phyloP scores from a whole-genome alignment of 2,113 vertebrate genomes.

The Eubucco bourcierii region DNA sequence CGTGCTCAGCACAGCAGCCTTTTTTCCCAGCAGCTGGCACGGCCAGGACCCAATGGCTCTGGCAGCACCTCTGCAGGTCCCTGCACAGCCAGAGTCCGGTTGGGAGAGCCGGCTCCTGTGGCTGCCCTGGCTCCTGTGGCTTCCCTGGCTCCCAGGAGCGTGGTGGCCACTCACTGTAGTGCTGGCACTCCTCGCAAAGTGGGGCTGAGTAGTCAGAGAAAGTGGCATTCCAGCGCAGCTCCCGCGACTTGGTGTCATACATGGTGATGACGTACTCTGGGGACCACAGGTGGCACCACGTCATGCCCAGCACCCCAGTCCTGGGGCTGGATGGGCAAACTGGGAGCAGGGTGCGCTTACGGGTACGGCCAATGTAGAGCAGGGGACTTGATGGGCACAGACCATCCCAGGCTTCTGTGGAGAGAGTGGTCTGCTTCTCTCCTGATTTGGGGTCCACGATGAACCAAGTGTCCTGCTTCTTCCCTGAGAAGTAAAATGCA shows the following conservation, averaged over 20 bases:
- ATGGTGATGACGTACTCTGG: constrained; percentile 95
- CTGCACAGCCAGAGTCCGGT: background rate
- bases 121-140: background rate
- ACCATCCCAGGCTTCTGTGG: constrained; percentile 84
- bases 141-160: fast-evolving
- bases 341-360: constrained; percentile 66
- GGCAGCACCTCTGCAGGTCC: background rate
- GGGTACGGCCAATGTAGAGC: constrained; percentile 93
- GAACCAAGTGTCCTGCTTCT: constrained; percentile 95
- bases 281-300: background rate
- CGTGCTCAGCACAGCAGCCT: fast-evolving
- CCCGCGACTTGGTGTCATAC: constrained; percentile 90
- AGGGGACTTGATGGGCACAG: constrained; percentile 85
- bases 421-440: constrained; percentile 91
- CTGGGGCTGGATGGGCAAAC: fast-evolving
- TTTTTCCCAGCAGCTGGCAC: background rate
- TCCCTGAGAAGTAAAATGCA: constrained; percentile 74
- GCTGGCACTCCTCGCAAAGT: constrained; percentile 77
- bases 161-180: constrained; percentile 82
- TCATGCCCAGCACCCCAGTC: background rate
- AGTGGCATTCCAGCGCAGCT: constrained; percentile 92
- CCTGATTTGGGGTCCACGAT: constrained; percentile 93
- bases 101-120: fast-evolving
- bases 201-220: constrained; percentile 91
- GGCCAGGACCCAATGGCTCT: fast-evolving